Base-by-base conservation (phyloP, 2,113 vertebrate genomes). In the Monarcha castaneiventris region DNA sequence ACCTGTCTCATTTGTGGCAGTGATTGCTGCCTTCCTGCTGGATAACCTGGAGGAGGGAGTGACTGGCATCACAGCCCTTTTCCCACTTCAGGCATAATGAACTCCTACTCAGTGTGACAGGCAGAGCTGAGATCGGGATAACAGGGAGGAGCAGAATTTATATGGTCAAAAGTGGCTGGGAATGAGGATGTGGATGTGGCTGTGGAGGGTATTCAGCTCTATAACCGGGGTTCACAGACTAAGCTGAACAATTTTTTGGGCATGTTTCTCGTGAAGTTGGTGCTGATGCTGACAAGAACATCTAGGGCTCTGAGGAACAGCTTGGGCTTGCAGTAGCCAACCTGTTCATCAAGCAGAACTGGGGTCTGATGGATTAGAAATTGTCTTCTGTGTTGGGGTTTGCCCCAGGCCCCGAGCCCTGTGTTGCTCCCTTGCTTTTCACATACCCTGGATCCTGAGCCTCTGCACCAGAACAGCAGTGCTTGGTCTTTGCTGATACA, bases 21-120 rank as follows among this genome's bases (percentile, higher is more conserved):
- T 22, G 52, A 37, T 54, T 75, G 8, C 26, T 80, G 67, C 41
- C 55, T 64, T 33, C 51, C 49, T 96, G 85, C 79, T 92, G 66
- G 66, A 22, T 82, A 29, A 83, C 52, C 29, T 84, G 90, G 89
- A 83, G 75, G 59, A 97, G 81, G 83, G 43, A 91, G 46, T 58
- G 25, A 37, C 79, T 94, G 94, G 66, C 84, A 95, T 86, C 79
- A 86, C 76, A 95, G 87, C 79, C 68, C 72, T 93, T 91, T 89
- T 96, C 89, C 90, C 73, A 83, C 56, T 48, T 46, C 18, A 69
- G n/a, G 39, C 16, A 13, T 30, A 44, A 81, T 67, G 77, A 94
- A 56, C 75, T 76, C 66, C 58, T 51, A 25, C 5, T 83, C 23
- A 80, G 59, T 58, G 67, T 52, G 64, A 71, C 39, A 73, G 26